phyloP scores from a whole-genome alignment of 2,113 vertebrate species.

The Brachypteracias leptosomus region DNA sequence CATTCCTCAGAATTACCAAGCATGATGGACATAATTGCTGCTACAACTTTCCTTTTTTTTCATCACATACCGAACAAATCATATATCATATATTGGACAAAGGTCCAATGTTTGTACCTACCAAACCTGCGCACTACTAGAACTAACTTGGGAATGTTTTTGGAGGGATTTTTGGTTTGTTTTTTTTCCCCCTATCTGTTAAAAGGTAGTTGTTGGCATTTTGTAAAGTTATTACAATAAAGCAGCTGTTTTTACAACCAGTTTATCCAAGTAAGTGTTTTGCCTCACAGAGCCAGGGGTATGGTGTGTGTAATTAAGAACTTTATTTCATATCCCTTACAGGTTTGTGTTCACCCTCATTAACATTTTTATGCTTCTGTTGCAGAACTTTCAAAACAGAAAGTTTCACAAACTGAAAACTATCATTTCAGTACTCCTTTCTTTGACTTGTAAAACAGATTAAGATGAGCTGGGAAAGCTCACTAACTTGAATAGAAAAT shows the following conservation, averaged over 20 bases:
- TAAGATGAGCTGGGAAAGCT: not conserved
- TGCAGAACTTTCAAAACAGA: not conserved
- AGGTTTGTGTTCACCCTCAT: not conserved
- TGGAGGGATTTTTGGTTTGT: not conserved
- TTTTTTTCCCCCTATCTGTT: not conserved
- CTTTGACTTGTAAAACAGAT: not conserved
- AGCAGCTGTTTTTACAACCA: not conserved
- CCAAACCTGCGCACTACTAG: not conserved
- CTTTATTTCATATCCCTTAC: not conserved
- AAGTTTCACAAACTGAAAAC: not conserved
- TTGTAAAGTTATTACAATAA: not conserved
- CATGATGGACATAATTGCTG: not conserved
- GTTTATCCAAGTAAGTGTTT: not conserved
- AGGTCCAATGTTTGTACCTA: not conserved
- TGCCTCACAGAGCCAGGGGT: not conserved
- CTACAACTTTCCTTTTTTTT: not conserved
- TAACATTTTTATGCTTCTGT: not conserved
- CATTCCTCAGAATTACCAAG: not conserved
- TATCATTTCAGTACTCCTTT: not conserved
- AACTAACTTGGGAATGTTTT: not conserved
- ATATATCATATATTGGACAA: not conserved
- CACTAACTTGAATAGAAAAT: not conserved
- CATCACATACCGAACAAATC: too few species aligned
- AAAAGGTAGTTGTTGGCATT: not conserved
- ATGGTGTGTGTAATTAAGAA: not conserved